A percentile compares a stretch with the other conserved stretches of the same genome.
Conservation (phyloP, 2,888 invertebrate genomes). For the Andrena chrysosceles region DNA sequence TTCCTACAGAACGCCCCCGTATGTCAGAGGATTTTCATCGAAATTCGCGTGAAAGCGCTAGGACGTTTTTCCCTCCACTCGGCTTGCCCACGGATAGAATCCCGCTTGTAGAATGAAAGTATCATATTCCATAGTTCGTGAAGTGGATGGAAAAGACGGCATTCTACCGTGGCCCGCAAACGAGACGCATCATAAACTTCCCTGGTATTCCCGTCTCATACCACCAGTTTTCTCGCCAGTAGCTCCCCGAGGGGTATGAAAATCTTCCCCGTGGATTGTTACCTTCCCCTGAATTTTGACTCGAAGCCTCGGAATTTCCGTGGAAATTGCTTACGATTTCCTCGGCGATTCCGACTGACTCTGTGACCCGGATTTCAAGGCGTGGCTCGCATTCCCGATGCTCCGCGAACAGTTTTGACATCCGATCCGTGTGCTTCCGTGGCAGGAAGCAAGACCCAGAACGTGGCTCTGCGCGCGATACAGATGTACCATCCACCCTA, state of each 20-base stretch:
- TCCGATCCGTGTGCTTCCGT: neutral
- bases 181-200: conserved; percentile 46
- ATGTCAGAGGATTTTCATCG: neutral
- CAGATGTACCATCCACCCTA: neutral
- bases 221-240: conserved; percentile 26
- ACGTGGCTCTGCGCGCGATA: neutral
- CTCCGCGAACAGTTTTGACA: conserved; percentile 21
- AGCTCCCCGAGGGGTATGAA: conserved; percentile 20
- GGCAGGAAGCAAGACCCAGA: neutral
- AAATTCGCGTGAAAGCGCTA: neutral
- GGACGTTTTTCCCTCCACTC: neutral
- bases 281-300: conserved; percentile 30
- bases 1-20: too few relatives aligned
- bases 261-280: conserved; percentile 28
- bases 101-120: neutral
- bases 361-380: conserved; percentile 39
- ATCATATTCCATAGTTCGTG: conserved; percentile 29
- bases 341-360: conserved; percentile 5
- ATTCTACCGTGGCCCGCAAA: conserved; percentile 24
- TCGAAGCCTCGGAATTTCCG: conserved; percentile 29
- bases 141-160: conserved; percentile 29
- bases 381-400: conserved; percentile 24
- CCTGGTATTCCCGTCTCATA: conserved; percentile 16
- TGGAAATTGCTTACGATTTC: conserved; percentile 44
- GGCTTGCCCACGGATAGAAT: neutral